These are phyloP conservation scores for Bombylius major DNA, from an alignment of 2,888 invertebrate genomes.

Conservation along the genomic window DNA sequence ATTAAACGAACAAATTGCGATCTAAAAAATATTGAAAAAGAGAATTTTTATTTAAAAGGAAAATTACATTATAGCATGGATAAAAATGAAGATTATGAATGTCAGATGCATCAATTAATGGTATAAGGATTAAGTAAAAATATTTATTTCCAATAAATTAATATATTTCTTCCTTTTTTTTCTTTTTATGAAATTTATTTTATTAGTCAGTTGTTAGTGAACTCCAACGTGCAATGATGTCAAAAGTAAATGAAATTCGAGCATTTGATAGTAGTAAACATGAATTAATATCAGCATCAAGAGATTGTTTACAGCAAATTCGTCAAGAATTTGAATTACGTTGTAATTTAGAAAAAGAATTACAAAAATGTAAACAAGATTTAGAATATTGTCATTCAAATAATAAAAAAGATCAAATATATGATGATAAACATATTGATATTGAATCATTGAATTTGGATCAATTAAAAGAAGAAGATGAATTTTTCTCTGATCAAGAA, in stretches of 20 bases:
- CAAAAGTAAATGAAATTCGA: background rate
- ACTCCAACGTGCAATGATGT: background rate
- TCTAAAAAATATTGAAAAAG: background rate
- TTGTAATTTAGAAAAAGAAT: constrained; percentile 3
- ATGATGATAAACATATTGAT: too few relatives aligned
- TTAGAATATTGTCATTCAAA: background rate
- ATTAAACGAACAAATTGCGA: background rate
- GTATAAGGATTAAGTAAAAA: constrained; percentile 17
- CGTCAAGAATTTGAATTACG: constrained; percentile 24
- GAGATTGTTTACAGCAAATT: constrained; percentile 26
- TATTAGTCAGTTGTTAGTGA: background rate
- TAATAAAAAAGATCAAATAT: too few relatives aligned
- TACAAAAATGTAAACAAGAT: constrained; percentile 3
- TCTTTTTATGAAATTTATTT: too few relatives aligned
- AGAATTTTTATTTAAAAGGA: constrained; percentile 4
- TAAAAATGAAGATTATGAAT: constrained; percentile 24
- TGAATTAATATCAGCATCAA: constrained; percentile 26
- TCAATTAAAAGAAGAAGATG: too few relatives aligned
- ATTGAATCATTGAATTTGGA: too few relatives aligned
- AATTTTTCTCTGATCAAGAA: too few relatives aligned
- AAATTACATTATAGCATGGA: constrained; percentile 15
- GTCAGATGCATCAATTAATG: constrained; percentile 22
- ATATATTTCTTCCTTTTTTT: too few relatives aligned
- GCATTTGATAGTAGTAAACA: constrained; percentile 19
- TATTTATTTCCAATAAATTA: background rate